phyloP scores from a whole-genome alignment of 2,888 invertebrate genomes.

The Acronicta leporina region DNA sequence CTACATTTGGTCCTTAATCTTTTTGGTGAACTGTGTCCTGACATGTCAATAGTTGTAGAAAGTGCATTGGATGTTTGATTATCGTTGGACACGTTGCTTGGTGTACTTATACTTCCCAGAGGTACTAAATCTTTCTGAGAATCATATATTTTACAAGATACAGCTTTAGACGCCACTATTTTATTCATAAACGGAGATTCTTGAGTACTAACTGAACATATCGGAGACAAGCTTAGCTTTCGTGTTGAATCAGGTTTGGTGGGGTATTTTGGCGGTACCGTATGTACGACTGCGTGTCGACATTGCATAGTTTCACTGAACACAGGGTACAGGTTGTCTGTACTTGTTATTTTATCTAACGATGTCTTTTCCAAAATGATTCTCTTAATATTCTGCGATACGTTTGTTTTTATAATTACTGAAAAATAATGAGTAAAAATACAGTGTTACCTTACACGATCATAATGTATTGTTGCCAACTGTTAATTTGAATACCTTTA shows the following conservation, averaged over 20 bases:
- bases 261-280: background rate
- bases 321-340: conserved; percentile 33
- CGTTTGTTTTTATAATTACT: conserved; percentile 22
- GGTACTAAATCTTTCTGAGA: conserved; percentile 29
- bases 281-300: background rate
- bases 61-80: conserved; percentile 11
- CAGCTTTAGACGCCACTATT: conserved; percentile 44
- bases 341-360: conserved; percentile 57
- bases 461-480: conserved; percentile 1
- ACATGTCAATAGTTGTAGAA: conserved; percentile 19
- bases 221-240: conserved; percentile 67
- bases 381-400: conserved; percentile 2
- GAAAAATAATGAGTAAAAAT: conserved; percentile 28
- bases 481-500: conserved; percentile 15
- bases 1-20: conserved; percentile 29
- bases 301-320: conserved; percentile 3
- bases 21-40: conserved; percentile 12
- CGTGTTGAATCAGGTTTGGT: conserved; percentile 40
- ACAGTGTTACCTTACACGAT: background rate
- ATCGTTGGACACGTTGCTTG: conserved; percentile 17
- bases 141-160: conserved; percentile 45
- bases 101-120: conserved; percentile 12
- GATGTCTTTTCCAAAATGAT: conserved; percentile 17
- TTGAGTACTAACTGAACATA: conserved; percentile 69
- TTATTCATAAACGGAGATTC: conserved; percentile 38